Base-by-base conservation (phyloP, 2,888 invertebrate genomes). In the Quadroppia sp. region DNA sequence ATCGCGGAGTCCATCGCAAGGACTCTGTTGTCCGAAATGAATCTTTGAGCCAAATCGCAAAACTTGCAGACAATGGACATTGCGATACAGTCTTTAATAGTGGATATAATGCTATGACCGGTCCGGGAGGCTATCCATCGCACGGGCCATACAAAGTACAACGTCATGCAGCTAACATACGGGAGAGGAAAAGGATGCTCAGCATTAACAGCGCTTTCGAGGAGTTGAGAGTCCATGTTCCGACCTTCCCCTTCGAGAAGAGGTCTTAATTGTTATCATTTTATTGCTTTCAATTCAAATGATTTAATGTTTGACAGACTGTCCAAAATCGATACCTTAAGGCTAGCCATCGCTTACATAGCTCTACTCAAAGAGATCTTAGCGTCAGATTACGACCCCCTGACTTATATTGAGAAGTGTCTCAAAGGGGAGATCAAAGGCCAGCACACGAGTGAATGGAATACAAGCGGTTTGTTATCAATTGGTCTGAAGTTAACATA, bases 211-310 rank as follows among this genome's bases (percentile, higher is more conserved):
- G 95, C 88, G 97, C 96, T 83, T 97, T 97, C 87, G 96, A 98
- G 86, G 96, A 96, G 84, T 88, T 99, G 81, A 88, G 98, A 74
- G 90, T 92, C 79, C 96, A 96, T 85, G 97, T 99, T 80, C 99
- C 99, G 71, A 99, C 98, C 76, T 99, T 99, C 84, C 98, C 98
- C 0, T 99, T 96, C 83, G 99, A 99, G 85, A 98, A 98, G 83
- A 86, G 98, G 30, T 75, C 61, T 32, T 23, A 3, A 45, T 15
- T 9, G 9, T 13, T 11, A 45, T 45, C 45, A 45, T 45, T 45
- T n/a, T 11, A 45, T 45, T 36, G 9, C 36, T 36, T 36, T 36
- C 36, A 36, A 7, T 48, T 48, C 20, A 48, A 48, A 15, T 23
- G 25, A 15, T 53, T 53, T 3, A n/a, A 53, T 59, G 28, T 9